phyloP scores from a whole-genome alignment of 2,888 invertebrate species.

The Amiota communis region DNA sequence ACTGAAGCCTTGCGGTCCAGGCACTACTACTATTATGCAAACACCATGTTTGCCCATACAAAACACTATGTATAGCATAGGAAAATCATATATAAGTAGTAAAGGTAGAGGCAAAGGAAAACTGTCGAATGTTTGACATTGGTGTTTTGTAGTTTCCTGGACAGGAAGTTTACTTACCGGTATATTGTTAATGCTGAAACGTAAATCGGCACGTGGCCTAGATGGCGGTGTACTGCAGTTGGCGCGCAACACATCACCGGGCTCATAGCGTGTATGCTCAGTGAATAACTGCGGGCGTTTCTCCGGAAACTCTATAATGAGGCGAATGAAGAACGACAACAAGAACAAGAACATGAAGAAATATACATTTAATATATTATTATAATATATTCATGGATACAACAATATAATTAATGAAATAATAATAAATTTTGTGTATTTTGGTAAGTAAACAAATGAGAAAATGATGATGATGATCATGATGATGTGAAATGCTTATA shows the following conservation, averaged over 20 bases:
- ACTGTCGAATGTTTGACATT: constrained; percentile 1
- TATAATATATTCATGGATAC: too few relatives aligned
- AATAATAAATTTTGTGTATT: too few relatives aligned
- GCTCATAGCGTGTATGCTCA: constrained; percentile 82
- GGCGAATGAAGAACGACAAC: too few relatives aligned
- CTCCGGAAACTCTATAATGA: constrained; percentile 79
- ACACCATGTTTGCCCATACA: not conserved
- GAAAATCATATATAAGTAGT: not conserved
- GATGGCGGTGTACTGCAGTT: constrained; percentile 86
- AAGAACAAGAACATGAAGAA: too few relatives aligned
- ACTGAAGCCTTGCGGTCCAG: not conserved
- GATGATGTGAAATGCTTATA: too few relatives aligned
- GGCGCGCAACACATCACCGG: constrained; percentile 82
- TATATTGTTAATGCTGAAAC: constrained; percentile 84
- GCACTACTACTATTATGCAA: not conserved
- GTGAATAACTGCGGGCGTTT: constrained; percentile 81
- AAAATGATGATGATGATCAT: too few relatives aligned
- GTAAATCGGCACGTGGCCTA: constrained; percentile 81
- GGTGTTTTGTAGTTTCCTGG: not conserved
- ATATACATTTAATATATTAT: too few relatives aligned
- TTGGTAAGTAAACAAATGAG: too few relatives aligned
- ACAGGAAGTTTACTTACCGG: constrained; percentile 77
- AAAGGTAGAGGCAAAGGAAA: not conserved
- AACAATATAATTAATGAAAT: not conserved
- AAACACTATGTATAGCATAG: not conserved